A percentile compares a stretch with the other conserved stretches of the same genome.
Conservation (phyloP, 2,797 vertebrate genomes). For the Coracias cyanogaster region DNA sequence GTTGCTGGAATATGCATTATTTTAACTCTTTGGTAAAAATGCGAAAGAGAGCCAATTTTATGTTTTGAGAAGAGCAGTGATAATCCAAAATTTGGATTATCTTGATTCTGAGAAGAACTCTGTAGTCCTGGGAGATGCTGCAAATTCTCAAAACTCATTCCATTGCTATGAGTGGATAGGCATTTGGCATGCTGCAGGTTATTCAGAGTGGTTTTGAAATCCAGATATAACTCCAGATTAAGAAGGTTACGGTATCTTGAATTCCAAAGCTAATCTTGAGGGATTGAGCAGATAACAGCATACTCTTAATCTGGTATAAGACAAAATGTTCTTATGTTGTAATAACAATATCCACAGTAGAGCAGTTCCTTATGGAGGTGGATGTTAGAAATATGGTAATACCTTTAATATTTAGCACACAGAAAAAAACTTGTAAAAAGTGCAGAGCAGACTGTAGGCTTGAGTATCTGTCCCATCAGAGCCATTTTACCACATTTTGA, state of each 20-base stretch:
- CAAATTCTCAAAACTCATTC: not conserved
- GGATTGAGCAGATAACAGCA: not conserved
- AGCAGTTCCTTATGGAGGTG: not conserved
- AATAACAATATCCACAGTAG: not conserved
- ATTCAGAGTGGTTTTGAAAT: not conserved
- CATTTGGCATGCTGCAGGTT: not conserved
- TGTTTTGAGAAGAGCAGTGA: not conserved
- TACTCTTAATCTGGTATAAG: not conserved
- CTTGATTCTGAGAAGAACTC: not conserved
- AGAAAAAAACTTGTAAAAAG: not conserved
- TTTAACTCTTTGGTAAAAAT: slow-evolving; percentile 38
- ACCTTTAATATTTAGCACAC: not conserved
- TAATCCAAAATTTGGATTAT: not conserved
- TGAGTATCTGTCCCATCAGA: not conserved
- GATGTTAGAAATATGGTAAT: not conserved
- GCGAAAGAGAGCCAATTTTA: not conserved
- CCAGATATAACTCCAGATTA: not conserved
- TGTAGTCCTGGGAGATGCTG: not conserved
- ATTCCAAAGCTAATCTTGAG: not conserved
- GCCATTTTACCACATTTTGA: not conserved
- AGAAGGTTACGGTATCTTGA: not conserved
- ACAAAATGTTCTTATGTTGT: not conserved
- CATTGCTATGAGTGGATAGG: not conserved
- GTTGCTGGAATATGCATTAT: slow-evolving; percentile 44
- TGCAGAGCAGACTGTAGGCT: not conserved